Evolutionary conservation across 2,797 vertebrate species (phyloP), one percentile per base, ranked within the genome.

Genomic region (Gymnocypris eckloni): DNA sequence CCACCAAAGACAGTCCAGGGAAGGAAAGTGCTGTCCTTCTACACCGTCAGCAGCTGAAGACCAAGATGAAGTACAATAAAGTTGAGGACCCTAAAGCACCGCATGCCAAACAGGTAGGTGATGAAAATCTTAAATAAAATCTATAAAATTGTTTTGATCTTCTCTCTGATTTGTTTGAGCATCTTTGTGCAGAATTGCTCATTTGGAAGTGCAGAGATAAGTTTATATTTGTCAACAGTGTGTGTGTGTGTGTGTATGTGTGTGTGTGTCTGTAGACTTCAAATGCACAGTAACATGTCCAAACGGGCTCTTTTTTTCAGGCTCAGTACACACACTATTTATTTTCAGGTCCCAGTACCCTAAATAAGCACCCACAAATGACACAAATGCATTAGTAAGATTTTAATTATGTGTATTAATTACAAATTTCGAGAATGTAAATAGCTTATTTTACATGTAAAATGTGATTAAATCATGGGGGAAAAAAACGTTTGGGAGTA

Each of bases 51-150:
- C 94, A 95, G 89, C 90, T 94, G 90, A 95, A 94, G 93, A 92
- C 94, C 72, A 96, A 94, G 90, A 96, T 96, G 95, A 96, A 94
- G 90, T 94, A 89, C 88, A 94, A 95, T 91, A 95, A 95, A 89
- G 89, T 93, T 89, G 95, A 96, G 41, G 95, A 96, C 87, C 88
- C 91, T 66, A 95, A 94, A 86, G 88, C 91, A 0, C 72, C 92
- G 7, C 91, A 93, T 9, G 92, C 92, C 75, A 96, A 94, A 88
- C 94, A 94, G 94, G 95, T 95, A 89, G 89, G 83, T 33, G 12
- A 41, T 77, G 20, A 15, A 45, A 71, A 50, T 33, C 45, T 6
- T n/a, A 41, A 41, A 39, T 18, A 77, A 43, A 43, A 79, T 22
- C 12, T n/a, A 59, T 33, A 33, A 18, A 50, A 4, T 25, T 33